These are phyloP conservation scores for Muschampia staudingeri DNA, from an alignment of 2,888 invertebrate genomes.

Conservation along the genomic window DNA sequence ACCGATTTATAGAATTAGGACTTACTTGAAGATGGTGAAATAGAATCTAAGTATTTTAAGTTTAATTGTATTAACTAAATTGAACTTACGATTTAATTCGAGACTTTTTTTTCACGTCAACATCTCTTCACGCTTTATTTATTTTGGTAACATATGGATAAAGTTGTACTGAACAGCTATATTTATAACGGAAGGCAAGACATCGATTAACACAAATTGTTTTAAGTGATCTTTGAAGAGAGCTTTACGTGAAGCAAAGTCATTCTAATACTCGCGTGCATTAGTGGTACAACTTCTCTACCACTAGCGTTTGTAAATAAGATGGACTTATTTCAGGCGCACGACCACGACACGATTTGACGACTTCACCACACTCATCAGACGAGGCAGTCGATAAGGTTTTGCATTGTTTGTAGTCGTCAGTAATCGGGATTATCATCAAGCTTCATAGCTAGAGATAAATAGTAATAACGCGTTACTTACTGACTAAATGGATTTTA, in stretches of 20 bases:
- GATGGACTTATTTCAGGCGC: not conserved
- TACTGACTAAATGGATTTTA: too few species aligned
- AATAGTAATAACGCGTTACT: too few species aligned
- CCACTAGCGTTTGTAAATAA: constrained; percentile 78
- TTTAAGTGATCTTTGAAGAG: constrained; percentile 69
- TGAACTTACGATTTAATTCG: not conserved
- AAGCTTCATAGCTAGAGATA: too few species aligned
- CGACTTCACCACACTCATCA: not conserved
- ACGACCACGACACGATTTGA: not conserved
- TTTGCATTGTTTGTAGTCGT: too few species aligned
- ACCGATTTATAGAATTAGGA: too few species aligned
- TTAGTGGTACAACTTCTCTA: constrained; percentile 73
- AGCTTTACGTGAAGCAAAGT: constrained; percentile 73
- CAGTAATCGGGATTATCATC: too few species aligned
- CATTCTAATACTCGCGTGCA: constrained; percentile 79
- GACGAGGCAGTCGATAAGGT: too few species aligned
- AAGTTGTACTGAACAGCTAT: constrained; percentile 40
- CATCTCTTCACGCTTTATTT: constrained; percentile 24
- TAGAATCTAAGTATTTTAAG: too few species aligned
- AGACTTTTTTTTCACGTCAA: not conserved
- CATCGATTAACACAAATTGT: constrained; percentile 84
- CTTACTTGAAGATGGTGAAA: too few species aligned
- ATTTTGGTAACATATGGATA: constrained; percentile 35
- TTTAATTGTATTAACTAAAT: not conserved
- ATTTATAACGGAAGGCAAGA: constrained; percentile 35